These are phyloP conservation scores for Clupea harengus DNA, from an alignment of 2,113 vertebrate species.

Conservation along the genomic window DNA sequence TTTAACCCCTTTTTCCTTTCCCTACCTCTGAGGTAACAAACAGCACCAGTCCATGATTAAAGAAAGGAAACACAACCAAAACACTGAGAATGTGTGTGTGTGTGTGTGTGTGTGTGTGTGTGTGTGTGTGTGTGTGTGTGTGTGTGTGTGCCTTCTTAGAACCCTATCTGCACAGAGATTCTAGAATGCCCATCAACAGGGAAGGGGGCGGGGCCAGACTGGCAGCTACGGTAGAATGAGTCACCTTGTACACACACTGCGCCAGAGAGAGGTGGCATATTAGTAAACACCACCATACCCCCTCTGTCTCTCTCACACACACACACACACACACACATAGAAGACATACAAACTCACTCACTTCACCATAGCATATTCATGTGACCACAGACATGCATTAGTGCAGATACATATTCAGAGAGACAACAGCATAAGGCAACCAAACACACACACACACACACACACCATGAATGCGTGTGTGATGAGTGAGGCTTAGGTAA, in stretches of 20 bases:
- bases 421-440: too few species aligned
- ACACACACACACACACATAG: background rate
- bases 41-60: background rate
- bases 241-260: background rate
- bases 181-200: constrained; percentile 1
- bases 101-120: background rate
- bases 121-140: background rate
- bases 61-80: too few species aligned
- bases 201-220: background rate
- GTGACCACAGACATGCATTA: too few species aligned
- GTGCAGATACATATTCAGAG: too few species aligned
- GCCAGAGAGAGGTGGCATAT: background rate
- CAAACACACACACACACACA: too few species aligned
- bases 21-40: background rate
- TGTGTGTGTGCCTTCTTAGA: too few species aligned
- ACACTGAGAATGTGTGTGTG: background rate
- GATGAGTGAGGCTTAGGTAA: too few species aligned
- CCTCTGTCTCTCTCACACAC: background rate
- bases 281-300: background rate
- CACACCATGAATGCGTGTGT: too few species aligned
- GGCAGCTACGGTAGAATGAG: background rate
- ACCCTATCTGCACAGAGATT: background rate
- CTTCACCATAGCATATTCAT: too few species aligned
- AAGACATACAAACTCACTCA: background rate
- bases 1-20: background rate